Evolutionary conservation across 2,113 vertebrate genomes (phyloP).

Genomic region (human (Homo sapiens)): DNA sequence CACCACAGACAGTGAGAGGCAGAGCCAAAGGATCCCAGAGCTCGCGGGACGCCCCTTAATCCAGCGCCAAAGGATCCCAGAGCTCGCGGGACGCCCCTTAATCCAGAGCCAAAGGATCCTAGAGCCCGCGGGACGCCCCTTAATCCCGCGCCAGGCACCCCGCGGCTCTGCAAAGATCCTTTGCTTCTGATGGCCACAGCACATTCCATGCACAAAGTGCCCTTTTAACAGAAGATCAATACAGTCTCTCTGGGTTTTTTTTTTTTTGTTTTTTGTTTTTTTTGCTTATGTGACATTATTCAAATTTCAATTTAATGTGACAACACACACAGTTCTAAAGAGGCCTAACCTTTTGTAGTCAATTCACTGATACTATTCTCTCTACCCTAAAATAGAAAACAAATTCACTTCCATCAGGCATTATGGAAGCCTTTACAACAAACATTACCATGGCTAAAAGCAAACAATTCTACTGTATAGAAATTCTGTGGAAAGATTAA

Average conservation of each 20-base stretch:
- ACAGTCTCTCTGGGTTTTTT: neutral
- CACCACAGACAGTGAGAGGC: conserved; percentile 68
- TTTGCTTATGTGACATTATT: neutral
- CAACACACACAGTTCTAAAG: neutral
- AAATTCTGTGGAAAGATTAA: conserved; percentile 25
- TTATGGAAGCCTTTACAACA: neutral
- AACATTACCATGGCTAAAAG: neutral
- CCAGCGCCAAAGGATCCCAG: conserved; percentile 72
- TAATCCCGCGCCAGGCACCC: neutral
- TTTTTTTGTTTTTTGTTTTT: neutral
- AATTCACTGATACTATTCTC: neutral
- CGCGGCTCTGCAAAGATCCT: neutral
- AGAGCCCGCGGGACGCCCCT: conserved; percentile 43
- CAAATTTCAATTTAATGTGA: neutral
- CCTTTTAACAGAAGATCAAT: neutral
- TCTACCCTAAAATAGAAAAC: neutral
- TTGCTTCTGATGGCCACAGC: neutral
- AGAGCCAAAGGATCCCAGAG: conserved; percentile 77
- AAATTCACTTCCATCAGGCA: neutral
- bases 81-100: conserved; percentile 35
- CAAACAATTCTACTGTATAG: neutral
- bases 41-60: neutral
- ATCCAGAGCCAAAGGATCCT: conserved; percentile 73
- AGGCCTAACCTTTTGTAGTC: neutral
- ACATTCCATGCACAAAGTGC: neutral